These are phyloP conservation scores for Lagocephalus sceleratus DNA, from an alignment of 2,797 vertebrate genomes.

Conservation along the genomic window DNA sequence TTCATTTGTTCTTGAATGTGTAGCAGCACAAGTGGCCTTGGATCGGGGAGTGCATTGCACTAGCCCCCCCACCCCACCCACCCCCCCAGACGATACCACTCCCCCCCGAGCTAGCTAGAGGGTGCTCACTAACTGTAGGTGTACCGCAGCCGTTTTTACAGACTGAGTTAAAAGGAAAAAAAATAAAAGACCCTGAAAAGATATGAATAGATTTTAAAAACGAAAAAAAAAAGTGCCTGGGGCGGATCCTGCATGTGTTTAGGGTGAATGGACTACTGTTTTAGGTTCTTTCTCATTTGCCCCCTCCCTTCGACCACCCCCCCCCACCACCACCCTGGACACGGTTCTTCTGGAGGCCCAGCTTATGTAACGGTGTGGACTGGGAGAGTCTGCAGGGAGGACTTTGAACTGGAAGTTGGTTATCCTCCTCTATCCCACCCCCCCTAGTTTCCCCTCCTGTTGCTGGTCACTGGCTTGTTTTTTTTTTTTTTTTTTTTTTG, in stretches of 20 bases:
- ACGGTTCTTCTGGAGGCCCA: conserved; percentile 45
- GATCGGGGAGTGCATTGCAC: conserved; percentile 71
- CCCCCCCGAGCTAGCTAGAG: conserved; percentile 65
- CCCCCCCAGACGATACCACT: conserved; percentile 59
- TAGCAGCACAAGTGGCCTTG: conserved; percentile 77
- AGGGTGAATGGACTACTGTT: conserved; percentile 78
- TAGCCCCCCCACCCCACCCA: conserved; percentile 27
- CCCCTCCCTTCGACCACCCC: conserved; percentile 14
- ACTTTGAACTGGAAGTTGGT: conserved; percentile 77
- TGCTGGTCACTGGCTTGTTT: conserved; percentile 78
- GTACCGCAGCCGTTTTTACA: conserved; percentile 66
- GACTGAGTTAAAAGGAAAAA: conserved; percentile 53
- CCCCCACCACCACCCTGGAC: conserved; percentile 28
- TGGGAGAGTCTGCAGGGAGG: conserved; percentile 74
- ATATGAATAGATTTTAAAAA: conserved; percentile 67
- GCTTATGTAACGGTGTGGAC: conserved; percentile 71
- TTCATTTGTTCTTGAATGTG: conserved; percentile 70
- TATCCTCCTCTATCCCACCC: conserved; percentile 7
- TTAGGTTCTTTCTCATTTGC: conserved; percentile 49
- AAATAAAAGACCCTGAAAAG: conserved; percentile 57
- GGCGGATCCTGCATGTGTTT: conserved; percentile 65
- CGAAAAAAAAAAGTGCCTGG: conserved; percentile 66
- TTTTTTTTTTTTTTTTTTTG: conserved; percentile 2
- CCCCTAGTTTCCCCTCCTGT: conserved; percentile 57
- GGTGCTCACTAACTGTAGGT: conserved; percentile 74